Conservation (phyloP, 1,140 invertebrate genomes). For the Drosophila nasuta region DNA sequence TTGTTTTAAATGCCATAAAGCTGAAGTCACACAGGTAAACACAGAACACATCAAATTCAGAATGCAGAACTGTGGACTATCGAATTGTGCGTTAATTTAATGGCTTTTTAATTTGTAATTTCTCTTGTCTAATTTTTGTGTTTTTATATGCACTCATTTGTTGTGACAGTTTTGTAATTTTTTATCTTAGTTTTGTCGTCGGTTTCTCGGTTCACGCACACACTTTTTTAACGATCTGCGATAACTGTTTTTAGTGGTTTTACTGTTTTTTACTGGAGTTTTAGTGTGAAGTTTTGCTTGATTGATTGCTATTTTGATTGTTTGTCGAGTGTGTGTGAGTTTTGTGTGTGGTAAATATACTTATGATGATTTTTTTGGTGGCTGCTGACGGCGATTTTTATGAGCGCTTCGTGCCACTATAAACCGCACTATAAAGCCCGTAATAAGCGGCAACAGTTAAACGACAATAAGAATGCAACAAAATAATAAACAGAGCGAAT, state of each 20-base stretch:
- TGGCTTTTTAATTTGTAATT: conserved; percentile 77
- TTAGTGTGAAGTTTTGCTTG: conserved; percentile 34
- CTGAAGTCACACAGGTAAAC: conserved; percentile 32
- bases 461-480: conserved; percentile 79
- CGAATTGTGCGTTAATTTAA: conserved; percentile 71
- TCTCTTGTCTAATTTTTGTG: neutral
- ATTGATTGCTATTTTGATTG: conserved; percentile 41
- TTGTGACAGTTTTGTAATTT: conserved; percentile 43
- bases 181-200: conserved; percentile 36
- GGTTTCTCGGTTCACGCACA: conserved; percentile 50
- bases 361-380: conserved; percentile 39
- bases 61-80: conserved; percentile 22
- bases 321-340: conserved; percentile 20
- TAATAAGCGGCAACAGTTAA: conserved; percentile 75
- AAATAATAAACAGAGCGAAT: conserved; percentile 66
- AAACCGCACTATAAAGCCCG: conserved; percentile 66
- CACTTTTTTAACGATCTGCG: conserved; percentile 18
- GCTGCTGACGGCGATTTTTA: conserved; percentile 39
- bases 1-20: conserved; percentile 78
- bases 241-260: conserved; percentile 22
- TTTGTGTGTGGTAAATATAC: conserved; percentile 27
- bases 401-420: conserved; percentile 51
- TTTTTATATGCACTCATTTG: conserved; percentile 55
- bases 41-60: neutral
- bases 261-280: conserved; percentile 21